phyloP scores from a whole-genome alignment of 2,113 vertebrate genomes.

The Piliocolobus tephrosceles region DNA sequence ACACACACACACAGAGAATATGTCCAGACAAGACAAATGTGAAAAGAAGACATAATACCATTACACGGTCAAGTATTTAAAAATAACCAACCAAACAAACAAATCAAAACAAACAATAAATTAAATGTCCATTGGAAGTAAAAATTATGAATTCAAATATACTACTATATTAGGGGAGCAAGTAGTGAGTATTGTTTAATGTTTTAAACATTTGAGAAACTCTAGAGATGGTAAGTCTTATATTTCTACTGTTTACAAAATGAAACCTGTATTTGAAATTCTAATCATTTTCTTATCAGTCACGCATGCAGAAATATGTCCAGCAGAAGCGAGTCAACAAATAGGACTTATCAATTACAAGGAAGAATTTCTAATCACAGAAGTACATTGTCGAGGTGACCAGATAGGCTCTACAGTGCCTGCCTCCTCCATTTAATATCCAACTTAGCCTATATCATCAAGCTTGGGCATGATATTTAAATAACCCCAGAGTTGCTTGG shows the following conservation, averaged over 20 bases:
- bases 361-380: neutral
- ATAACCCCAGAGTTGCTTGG: neutral
- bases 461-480: neutral
- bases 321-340: neutral
- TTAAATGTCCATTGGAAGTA: neutral
- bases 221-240: neutral
- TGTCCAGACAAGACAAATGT: neutral
- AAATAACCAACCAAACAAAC: neutral
- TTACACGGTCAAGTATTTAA: neutral
- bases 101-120: neutral
- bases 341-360: neutral
- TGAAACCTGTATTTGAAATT: neutral
- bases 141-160: neutral
- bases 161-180: neutral
- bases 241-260: neutral
- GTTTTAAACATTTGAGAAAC: neutral
- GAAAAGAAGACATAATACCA: neutral
- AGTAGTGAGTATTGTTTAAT: neutral
- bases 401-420: accelerated
- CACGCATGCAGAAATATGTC: neutral
- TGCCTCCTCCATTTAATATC: neutral
- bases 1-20: too few species aligned
- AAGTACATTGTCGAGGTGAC: neutral
- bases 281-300: neutral
- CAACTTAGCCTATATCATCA: neutral